These are phyloP conservation scores for Aphis gossypii DNA, from an alignment of 1,140 invertebrate species.

Conservation along the genomic window DNA sequence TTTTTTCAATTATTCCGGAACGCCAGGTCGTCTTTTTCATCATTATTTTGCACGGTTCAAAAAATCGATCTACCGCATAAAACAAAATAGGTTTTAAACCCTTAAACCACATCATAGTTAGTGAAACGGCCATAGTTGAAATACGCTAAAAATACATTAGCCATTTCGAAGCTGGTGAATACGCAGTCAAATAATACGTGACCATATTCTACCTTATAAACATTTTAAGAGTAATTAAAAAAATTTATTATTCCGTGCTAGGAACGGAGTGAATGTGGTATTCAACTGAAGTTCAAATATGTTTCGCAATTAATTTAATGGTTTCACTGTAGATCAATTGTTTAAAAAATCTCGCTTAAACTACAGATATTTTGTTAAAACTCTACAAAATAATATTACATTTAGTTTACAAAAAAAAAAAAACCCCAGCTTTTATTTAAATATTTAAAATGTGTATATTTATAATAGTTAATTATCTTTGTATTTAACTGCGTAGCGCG, in stretches of 20 bases:
- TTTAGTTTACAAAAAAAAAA: not conserved
- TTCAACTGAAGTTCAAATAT: not conserved
- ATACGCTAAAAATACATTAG: not conserved
- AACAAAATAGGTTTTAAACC: not conserved
- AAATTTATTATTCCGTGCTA: not conserved
- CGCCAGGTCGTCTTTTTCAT: not conserved
- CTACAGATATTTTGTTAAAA: not conserved
- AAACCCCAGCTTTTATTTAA: not conserved
- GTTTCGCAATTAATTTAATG: not conserved
- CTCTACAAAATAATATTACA: not conserved
- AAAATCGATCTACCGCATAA: not conserved
- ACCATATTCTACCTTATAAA: not conserved
- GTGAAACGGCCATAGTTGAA: not conserved
- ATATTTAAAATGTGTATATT: not conserved
- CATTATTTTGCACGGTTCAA: not conserved
- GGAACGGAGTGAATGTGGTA: not conserved
- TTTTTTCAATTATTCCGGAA: constrained; percentile 1
- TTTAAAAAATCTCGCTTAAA: not conserved
- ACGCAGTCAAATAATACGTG: not conserved
- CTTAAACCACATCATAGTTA: not conserved
- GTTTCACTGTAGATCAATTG: not conserved
- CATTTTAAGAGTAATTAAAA: not conserved
- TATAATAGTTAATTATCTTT: not conserved
- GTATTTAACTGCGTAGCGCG: no score
- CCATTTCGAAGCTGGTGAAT: not conserved